phyloP scores from a whole-genome alignment of 2,888 invertebrate genomes.

The Elmis aenea region DNA sequence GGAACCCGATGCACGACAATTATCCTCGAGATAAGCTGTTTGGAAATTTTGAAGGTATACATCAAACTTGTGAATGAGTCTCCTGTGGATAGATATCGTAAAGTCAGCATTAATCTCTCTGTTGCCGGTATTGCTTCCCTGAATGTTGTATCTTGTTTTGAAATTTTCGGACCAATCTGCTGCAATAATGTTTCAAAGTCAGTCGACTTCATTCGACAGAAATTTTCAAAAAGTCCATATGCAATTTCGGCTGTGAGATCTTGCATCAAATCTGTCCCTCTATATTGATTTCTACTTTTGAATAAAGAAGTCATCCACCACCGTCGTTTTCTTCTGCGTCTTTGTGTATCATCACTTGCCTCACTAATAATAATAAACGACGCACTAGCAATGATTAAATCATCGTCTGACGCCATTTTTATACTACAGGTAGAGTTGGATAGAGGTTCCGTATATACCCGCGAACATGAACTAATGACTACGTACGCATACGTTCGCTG shows the following conservation, averaged over 20 bases:
- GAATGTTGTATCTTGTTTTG: slow-evolving; percentile 31
- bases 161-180: slow-evolving; percentile 31
- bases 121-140: slow-evolving; percentile 27
- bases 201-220: slow-evolving; percentile 27
- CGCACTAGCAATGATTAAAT: slow-evolving; percentile 6
- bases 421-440: no score
- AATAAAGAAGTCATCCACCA: slow-evolving; percentile 3
- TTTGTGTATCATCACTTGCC: slow-evolving; percentile 5
- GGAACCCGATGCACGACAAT: no score
- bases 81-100: slow-evolving; percentile 29
- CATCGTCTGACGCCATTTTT: slow-evolving; percentile 6
- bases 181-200: slow-evolving; percentile 33
- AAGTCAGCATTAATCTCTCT: slow-evolving; percentile 30
- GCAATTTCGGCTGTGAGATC: slow-evolving; percentile 3
- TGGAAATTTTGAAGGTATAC: slow-evolving; percentile 32
- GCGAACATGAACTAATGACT: no score
- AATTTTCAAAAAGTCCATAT: slow-evolving; percentile 32
- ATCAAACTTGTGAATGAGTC: slow-evolving; percentile 19
- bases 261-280: no score
- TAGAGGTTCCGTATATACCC: no score
- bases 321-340: background rate
- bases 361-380: slow-evolving; percentile 7
- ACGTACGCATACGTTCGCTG: no score
- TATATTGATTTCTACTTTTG: no score
- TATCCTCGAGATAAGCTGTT: slow-evolving; percentile 26